Conservation (phyloP, 2,888 invertebrate genomes). For the Ormyrus nitidulus region DNA sequence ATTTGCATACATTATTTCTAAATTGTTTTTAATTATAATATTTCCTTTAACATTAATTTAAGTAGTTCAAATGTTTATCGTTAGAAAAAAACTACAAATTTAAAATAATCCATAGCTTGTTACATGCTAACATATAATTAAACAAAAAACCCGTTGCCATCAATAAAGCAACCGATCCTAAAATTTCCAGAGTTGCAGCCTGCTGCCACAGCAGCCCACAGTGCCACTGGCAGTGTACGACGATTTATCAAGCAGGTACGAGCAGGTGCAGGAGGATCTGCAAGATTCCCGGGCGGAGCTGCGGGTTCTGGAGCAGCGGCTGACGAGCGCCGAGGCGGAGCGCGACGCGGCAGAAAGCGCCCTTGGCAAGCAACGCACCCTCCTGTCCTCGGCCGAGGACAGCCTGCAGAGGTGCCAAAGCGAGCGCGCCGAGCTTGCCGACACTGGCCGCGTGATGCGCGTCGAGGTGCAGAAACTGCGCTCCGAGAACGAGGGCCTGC, state of each 20-base stretch:
- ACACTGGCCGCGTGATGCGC: conserved; percentile 55
- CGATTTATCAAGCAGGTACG: conserved; percentile 60
- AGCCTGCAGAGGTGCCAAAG: conserved; percentile 60
- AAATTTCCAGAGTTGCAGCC: conserved; percentile 7
- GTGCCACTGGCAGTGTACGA: conserved; percentile 38
- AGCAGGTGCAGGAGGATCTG: conserved; percentile 63
- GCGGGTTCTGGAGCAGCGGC: conserved; percentile 60
- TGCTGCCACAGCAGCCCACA: conserved; percentile 15
- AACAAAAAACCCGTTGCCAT: no score
- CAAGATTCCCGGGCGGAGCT: conserved; percentile 59
- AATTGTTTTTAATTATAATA: no score
- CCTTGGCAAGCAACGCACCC: conserved; percentile 58
- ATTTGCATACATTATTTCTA: no score
- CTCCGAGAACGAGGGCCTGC: conserved; percentile 62
- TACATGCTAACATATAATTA: no score
- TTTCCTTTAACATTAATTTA: neutral
- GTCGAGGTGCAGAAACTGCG: conserved; percentile 61
- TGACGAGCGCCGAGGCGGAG: conserved; percentile 60
- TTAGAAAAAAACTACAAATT: neutral
- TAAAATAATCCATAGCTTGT: neutral
- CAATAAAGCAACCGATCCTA: no score
- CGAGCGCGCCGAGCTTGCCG: conserved; percentile 60
- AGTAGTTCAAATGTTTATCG: conserved; percentile 3
- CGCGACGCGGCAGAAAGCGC: conserved; percentile 61
- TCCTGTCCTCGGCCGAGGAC: conserved; percentile 63